phyloP scores from a whole-genome alignment of 2,113 vertebrate genomes.

The Chroicocephalus ridibundus region DNA sequence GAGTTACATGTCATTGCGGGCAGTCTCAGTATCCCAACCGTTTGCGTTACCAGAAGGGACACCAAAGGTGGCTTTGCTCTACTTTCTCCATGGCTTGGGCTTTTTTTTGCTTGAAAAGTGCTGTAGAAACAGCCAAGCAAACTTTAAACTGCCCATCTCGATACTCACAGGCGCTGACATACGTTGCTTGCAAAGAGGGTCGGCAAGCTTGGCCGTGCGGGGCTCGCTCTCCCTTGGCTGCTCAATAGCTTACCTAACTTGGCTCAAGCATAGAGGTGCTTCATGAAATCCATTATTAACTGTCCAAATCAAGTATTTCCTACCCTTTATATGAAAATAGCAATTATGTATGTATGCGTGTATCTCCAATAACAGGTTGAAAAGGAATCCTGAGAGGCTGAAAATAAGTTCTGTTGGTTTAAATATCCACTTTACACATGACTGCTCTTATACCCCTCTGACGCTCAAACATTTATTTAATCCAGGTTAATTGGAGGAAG shows the following conservation, averaged over 20 bases:
- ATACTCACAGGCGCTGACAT: fast-evolving
- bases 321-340: background rate
- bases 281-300: background rate
- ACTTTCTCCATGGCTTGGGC: background rate
- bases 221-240: background rate
- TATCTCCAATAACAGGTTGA: background rate
- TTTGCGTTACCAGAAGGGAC: background rate
- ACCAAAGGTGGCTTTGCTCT: background rate
- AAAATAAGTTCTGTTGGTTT: background rate
- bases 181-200: fast-evolving
- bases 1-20: fast-evolving
- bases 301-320: background rate
- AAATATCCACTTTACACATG: background rate
- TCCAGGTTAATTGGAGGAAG: background rate
- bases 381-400: background rate
- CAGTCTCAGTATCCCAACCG: background rate
- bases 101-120: background rate
- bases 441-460: background rate
- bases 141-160: background rate
- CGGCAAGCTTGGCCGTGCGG: background rate
- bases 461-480: background rate
- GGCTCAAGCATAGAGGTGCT: background rate
- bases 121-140: background rate
- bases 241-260: background rate
- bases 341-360: background rate